A percentile compares a stretch with the other conserved stretches of the same genome.
phyloP scores from a whole-genome alignment of 2,797 vertebrate species.

The Martes flavigula region DNA sequence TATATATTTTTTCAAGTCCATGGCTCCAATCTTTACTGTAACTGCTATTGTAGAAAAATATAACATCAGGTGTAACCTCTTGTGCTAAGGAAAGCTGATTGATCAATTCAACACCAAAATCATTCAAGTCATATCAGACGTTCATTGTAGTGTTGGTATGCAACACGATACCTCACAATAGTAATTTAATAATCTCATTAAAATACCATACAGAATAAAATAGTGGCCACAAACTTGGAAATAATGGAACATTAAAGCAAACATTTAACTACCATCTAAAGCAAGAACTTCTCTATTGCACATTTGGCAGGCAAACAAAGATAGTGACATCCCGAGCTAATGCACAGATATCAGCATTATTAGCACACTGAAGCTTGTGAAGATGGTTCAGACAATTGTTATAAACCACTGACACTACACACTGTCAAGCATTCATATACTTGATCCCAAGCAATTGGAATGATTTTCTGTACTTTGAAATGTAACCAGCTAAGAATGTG shows the following conservation, averaged over 20 bases:
- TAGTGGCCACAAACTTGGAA: not conserved
- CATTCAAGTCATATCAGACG: not conserved
- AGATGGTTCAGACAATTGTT: not conserved
- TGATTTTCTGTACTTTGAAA: not conserved
- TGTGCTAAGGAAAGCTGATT: not conserved
- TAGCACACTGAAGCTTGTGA: not conserved
- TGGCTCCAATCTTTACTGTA: not conserved
- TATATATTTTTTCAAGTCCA: not conserved
- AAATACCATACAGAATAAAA: not conserved
- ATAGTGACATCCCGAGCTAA: not conserved
- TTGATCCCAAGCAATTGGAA: not conserved
- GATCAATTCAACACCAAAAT: not conserved
- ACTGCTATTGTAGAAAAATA: not conserved
- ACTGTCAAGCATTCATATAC: not conserved
- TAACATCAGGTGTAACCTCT: not conserved
- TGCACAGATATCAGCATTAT: not conserved
- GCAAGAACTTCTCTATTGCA: not conserved
- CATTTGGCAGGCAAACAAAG: constrained; percentile 4
- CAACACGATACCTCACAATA: not conserved
- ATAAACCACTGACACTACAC: not conserved
- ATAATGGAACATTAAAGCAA: not conserved
- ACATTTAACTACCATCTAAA: not conserved
- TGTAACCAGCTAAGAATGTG: not conserved
- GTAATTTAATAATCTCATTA: not conserved
- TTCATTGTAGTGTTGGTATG: not conserved